Percentiles rank a stretch among this genome's conserved stretches.
phyloP scores from a whole-genome alignment of 2,888 invertebrate genomes.

The Ormyrus thymus region DNA sequence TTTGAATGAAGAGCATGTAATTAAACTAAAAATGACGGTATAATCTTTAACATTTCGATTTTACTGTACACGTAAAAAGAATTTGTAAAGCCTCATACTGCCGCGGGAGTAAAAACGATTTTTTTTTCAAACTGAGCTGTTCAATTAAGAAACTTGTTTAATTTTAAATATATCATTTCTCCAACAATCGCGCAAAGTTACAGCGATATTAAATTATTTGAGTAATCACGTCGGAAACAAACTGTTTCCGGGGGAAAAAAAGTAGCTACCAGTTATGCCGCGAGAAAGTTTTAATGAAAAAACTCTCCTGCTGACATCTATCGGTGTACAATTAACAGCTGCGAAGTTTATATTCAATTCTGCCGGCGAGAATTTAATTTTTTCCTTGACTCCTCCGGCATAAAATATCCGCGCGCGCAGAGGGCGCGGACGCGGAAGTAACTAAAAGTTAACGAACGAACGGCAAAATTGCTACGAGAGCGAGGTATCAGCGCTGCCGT shows the following conservation, averaged over 20 bases:
- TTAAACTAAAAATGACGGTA: too few relatives aligned
- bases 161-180: too few relatives aligned
- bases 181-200: background rate
- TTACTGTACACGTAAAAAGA: too few relatives aligned
- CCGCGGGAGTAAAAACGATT: too few relatives aligned
- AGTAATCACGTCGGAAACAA: conserved; percentile 27
- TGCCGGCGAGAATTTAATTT: conserved; percentile 32
- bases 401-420: conserved; percentile 1
- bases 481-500: too few relatives aligned
- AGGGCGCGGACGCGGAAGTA: background rate
- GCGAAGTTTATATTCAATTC: conserved; percentile 42
- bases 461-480: background rate
- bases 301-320: conserved; percentile 40
- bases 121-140: too few relatives aligned
- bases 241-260: background rate
- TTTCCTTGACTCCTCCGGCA: background rate
- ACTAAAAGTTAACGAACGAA: background rate
- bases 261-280: conserved; percentile 4
- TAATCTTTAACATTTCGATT: too few relatives aligned
- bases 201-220: conserved; percentile 33
- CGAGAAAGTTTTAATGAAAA: conserved; percentile 51
- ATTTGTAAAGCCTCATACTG: background rate
- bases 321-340: conserved; percentile 48
- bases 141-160: too few relatives aligned
- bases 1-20: too few relatives aligned